Evolutionary conservation across 2,888 invertebrate species (phyloP), one percentile per base, ranked within the genome.

Genomic region (Cataglyphis altisquamis): DNA sequence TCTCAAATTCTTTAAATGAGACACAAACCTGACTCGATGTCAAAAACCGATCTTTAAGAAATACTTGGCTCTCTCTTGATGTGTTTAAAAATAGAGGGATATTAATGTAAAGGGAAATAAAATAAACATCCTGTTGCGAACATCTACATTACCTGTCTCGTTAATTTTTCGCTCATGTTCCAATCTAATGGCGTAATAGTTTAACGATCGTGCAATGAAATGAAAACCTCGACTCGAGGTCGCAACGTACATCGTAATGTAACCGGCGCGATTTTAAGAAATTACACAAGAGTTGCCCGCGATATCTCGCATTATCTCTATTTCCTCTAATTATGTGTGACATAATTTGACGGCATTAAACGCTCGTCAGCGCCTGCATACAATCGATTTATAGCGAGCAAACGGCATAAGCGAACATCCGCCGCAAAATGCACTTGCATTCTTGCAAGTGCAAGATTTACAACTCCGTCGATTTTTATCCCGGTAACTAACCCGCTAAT

Each of bases 321-420:
- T 80, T 80, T 80, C 60, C 78, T n/a, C n/a, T n/a, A n/a, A n/a
- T n/a, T n/a, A n/a, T n/a, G 78, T 48, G 70, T 80, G 70, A 80
- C 60, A 80, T 80, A 80, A 80, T 80, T 80, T 70, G 70, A n/a
- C 18, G 70, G 60, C 60, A 62, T 80, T 80, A 70, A 80, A 80
- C n/a, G 25, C 78, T 80, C 60, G 60, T 78, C 70, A 60, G 60
- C 45, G 32, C 12, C 32, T 21, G 41, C 68, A 57, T 32, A 80
- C 60, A 80, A 80, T 70, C 36, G 60, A 12, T 36, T 80, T 70
- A 60, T 60, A 10, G 45, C 18, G 52, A 36, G 15, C 45, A 45
- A 52, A n/a, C 41, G 55, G 25, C 12, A 55, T 21, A 36, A 66
- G 12, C 29, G 36, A n/a, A 32, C 77, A 55, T 57, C 39, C 57